Percentiles rank a stretch among this genome's conserved stretches.
phyloP scores from a whole-genome alignment of 2,113 vertebrate genomes.

The Atractosteus spatula region DNA sequence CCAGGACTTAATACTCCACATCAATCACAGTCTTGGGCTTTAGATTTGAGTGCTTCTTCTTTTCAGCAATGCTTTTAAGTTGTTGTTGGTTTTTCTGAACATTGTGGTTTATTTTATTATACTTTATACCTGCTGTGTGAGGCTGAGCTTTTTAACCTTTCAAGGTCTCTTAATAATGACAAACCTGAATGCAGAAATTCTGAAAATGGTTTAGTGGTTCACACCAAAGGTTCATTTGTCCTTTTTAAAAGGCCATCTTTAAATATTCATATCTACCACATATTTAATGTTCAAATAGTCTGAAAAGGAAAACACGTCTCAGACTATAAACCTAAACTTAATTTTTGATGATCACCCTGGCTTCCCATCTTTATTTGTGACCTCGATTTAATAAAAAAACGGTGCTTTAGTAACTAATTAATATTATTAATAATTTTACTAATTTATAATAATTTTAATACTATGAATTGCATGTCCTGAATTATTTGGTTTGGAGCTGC shows the following conservation, averaged over 20 bases:
- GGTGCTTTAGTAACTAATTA: too few species aligned
- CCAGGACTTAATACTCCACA: constrained; percentile 60
- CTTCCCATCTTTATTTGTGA: too few species aligned
- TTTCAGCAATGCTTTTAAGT: constrained; percentile 1
- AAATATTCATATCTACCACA: too few species aligned
- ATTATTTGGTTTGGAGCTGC: too few species aligned
- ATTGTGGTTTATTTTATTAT: background rate
- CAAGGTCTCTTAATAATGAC: background rate
- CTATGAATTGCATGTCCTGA: too few species aligned
- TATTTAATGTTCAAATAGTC: too few species aligned
- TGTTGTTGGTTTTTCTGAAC: background rate
- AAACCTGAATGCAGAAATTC: background rate
- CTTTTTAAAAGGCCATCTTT: background rate
- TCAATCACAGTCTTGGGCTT: constrained; percentile 54
- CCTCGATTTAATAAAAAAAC: too few species aligned
- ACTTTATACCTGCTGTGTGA: background rate
- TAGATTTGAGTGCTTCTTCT: constrained; percentile 15
- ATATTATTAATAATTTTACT: too few species aligned
- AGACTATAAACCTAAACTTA: too few species aligned
- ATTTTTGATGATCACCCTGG: too few species aligned
- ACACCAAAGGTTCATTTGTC: background rate
- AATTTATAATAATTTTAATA: too few species aligned
- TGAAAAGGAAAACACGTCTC: too few species aligned
- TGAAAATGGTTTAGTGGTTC: background rate
- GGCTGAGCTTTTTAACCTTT: background rate